A percentile compares a stretch with the other conserved stretches of the same genome.
These are phyloP conservation scores for Perdix hodgsoniae DNA, from an alignment of 2,797 vertebrate genomes.

Conservation along the genomic window DNA sequence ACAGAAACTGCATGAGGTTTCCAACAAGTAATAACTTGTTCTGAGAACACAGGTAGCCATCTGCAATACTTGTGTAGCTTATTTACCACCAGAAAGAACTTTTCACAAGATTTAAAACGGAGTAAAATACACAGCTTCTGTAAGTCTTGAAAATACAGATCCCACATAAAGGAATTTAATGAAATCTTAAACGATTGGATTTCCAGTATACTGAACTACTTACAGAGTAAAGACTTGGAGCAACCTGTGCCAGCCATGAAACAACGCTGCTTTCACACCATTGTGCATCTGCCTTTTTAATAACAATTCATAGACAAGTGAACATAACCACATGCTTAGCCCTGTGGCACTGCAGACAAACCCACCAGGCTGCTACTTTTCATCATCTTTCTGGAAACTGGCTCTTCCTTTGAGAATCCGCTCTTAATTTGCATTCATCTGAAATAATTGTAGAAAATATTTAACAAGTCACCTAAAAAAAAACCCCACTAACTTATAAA, in stretches of 20 bases:
- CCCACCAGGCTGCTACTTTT: background rate
- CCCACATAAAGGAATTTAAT: background rate
- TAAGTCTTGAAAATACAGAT: background rate
- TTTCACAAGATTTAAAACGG: background rate
- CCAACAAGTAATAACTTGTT: background rate
- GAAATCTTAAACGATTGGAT: background rate
- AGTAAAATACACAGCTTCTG: background rate
- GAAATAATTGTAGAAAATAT: background rate
- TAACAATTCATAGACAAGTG: rapidly evolving
- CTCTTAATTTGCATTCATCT: background rate
- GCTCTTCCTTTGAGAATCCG: background rate
- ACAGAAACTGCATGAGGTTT: background rate
- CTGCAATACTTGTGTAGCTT: background rate
- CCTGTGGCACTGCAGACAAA: background rate
- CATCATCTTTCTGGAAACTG: background rate
- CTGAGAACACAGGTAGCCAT: background rate
- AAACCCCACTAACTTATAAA: background rate
- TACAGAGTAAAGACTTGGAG: background rate
- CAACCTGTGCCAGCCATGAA: background rate
- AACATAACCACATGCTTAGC: background rate
- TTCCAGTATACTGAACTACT: background rate
- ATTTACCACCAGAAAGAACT: background rate
- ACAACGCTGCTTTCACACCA: background rate
- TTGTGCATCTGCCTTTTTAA: background rate
- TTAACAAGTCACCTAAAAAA: background rate